Evolutionary conservation across 2,113 vertebrate genomes (phyloP), one percentile per base, ranked within the genome.

Genomic region (Proteles cristata): DNA sequence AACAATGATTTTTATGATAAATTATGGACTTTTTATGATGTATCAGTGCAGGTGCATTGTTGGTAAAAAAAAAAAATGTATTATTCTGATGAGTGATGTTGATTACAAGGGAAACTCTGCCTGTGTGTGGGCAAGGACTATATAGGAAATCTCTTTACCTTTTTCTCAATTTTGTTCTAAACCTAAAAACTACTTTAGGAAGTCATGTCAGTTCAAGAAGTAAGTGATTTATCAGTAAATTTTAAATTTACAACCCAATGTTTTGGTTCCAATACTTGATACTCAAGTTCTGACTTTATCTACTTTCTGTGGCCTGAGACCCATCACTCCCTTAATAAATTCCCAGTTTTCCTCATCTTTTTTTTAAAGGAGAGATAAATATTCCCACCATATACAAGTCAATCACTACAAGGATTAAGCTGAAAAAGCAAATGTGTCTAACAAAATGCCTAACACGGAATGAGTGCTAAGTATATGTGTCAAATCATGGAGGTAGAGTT

Each of bases 271-370:
- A 80, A 90, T 65, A 31, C 14, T 25, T 82, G 15, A 39, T 33
- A 81, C 9, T 90, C 73, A 35, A 66, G 45, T 85, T 77, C 25
- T 71, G 48, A 68, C 65, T 43, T 43, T 28, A 80, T 12, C 61
- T 68, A 48, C 61, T 90, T 89, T 61, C 53, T 73, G 9, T 97
- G 45, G 23, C 35, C n/a, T 88, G n/a, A 76, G 43, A 21, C 55
- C 95, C 84, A 48, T 76, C 35, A 74, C 50, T 17, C 66, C 9
- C 23, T 81, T 65, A 83, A 73, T 35, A 69, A 95, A 97, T n/a
- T 68, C 82, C 26, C 26, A 74, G n/a, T 45, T 63, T 90, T 84
- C 61, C 71, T 93, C 43, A 50, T 93, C 31, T 93, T 95, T 88
- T 79, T 28, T 88, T 79, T 28, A 68, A 86, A 74, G 35, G 35